Percentiles rank a stretch among this genome's conserved stretches.
Conservation (phyloP, 2,113 vertebrate genomes). For the Otis tarda region DNA sequence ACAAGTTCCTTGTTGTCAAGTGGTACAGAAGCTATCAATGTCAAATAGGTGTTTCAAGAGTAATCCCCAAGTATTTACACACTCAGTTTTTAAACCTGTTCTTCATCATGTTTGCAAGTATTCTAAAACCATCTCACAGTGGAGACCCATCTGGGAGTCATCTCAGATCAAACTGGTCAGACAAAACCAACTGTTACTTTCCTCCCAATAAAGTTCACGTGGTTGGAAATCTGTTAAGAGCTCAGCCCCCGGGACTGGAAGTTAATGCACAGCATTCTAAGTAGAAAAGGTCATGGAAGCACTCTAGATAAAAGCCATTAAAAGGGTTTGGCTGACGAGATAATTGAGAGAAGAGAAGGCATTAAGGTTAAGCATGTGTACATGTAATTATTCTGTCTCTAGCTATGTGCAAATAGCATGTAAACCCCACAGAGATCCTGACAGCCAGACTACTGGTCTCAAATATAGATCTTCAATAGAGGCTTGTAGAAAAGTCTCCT, state of each 20-base stretch:
- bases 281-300: slow-evolving; percentile 56
- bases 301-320: slow-evolving; percentile 56
- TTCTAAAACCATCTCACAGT: neutral
- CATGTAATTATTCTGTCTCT: neutral
- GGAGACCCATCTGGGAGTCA: neutral
- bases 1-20: neutral
- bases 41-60: neutral
- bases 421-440: neutral
- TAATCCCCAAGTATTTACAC: neutral
- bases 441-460: neutral
- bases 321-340: slow-evolving; percentile 23
- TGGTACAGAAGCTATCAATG: neutral
- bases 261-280: slow-evolving; percentile 34
- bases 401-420: slow-evolving; percentile 35
- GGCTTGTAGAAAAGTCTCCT: neutral
- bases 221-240: neutral
- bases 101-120: neutral
- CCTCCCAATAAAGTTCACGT: neutral
- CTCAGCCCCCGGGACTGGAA: neutral
- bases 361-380: slow-evolving; percentile 21
- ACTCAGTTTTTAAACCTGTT: neutral
- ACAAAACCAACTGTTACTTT: slow-evolving; percentile 6
- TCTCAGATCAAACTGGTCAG: neutral
- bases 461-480: neutral
- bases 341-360: slow-evolving; percentile 23